Evolutionary conservation across 2,888 invertebrate species (phyloP).

Genomic region (Nasonovia ribisnigri): DNA sequence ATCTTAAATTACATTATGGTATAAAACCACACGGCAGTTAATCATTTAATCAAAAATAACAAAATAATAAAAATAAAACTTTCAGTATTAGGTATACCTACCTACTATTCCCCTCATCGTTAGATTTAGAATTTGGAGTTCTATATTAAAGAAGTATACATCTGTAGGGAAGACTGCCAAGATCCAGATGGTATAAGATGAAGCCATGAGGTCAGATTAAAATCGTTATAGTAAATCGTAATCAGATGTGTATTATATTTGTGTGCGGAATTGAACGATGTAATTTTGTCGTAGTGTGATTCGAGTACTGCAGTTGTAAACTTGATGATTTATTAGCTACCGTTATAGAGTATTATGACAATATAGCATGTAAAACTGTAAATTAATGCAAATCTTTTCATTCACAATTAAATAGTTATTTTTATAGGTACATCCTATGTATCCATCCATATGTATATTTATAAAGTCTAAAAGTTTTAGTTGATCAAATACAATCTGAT

Average conservation of each 20-base stretch:
- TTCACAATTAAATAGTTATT: neutral
- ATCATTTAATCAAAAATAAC: neutral
- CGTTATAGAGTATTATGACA: neutral
- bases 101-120: neutral
- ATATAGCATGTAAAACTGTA: neutral
- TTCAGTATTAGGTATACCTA: neutral
- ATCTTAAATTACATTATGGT: neutral
- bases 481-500: neutral
- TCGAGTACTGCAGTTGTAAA: neutral
- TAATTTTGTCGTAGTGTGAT: neutral
- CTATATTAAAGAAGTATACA: no score
- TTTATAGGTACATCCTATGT: neutral
- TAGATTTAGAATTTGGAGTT: neutral
- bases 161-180: no score
- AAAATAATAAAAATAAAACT: neutral
- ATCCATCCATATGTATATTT: neutral
- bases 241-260: neutral
- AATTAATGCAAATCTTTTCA: no score
- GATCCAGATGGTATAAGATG: no score
- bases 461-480: neutral
- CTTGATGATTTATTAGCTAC: neutral
- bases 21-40: neutral
- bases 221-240: neutral
- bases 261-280: neutral
- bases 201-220: no score